A percentile compares a stretch with the other conserved stretches of the same genome.
These are phyloP conservation scores for Camarhynchus parvulus DNA, from an alignment of 2,113 vertebrate genomes.

Conservation along the genomic window DNA sequence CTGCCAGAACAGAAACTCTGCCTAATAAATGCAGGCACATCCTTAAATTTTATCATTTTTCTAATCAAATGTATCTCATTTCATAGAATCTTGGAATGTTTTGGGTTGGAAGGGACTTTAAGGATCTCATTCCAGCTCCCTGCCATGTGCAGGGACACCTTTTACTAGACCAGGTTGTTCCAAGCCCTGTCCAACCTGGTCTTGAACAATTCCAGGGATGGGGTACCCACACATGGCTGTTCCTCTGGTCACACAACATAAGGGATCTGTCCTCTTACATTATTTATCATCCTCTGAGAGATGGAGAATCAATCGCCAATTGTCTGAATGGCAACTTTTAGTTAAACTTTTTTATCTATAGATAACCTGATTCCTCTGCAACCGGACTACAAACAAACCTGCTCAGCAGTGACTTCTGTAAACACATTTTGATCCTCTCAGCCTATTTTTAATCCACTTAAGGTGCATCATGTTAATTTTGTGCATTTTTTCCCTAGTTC, in stretches of 20 bases:
- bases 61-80: background rate
- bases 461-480: background rate
- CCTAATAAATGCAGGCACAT: background rate
- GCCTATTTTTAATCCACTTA: slow-evolving; percentile 17
- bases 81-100: background rate
- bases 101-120: background rate
- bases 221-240: accelerated
- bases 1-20: background rate
- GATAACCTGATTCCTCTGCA: background rate
- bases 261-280: background rate
- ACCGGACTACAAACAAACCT: background rate
- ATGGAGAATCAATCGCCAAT: background rate
- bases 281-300: background rate
- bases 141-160: background rate
- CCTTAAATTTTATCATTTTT: background rate
- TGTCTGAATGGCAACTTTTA: background rate
- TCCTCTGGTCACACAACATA: background rate
- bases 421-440: background rate
- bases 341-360: background rate
- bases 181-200: accelerated
- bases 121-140: background rate
- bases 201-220: background rate
- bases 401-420: background rate
- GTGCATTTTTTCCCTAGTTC: background rate
- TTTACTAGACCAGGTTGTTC: background rate